Conservation (phyloP, 1,140 invertebrate genomes). For the Streblospio benedicti region DNA sequence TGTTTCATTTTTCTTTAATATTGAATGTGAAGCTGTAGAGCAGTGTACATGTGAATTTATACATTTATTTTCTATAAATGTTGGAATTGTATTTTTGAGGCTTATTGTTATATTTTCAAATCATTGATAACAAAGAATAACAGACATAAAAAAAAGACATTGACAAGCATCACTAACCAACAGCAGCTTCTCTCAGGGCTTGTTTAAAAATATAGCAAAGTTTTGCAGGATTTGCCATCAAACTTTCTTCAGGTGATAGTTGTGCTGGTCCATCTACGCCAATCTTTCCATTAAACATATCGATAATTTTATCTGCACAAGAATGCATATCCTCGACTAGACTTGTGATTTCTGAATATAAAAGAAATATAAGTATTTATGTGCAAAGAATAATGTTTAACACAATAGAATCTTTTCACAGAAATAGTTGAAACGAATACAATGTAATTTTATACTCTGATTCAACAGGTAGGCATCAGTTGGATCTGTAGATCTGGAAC, state of each 20-base stretch:
- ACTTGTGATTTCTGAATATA: conserved; percentile 54
- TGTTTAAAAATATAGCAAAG: conserved; percentile 57
- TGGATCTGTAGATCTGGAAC: too few relatives aligned
- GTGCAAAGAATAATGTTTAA: neutral
- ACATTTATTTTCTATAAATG: too few relatives aligned
- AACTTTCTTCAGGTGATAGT: conserved; percentile 20
- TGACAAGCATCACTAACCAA: conserved; percentile 40
- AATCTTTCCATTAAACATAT: conserved; percentile 48
- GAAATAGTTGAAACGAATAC: too few relatives aligned
- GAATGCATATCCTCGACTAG: conserved; percentile 56
- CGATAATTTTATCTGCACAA: conserved; percentile 54
- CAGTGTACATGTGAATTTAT: too few relatives aligned
- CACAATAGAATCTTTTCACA: too few relatives aligned
- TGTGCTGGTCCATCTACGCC: conserved; percentile 19
- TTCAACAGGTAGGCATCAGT: too few relatives aligned
- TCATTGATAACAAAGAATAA: too few relatives aligned
- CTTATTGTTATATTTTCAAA: too few relatives aligned
- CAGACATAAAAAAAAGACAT: neutral
- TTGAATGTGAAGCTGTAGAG: too few relatives aligned
- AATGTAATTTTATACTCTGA: too few relatives aligned
- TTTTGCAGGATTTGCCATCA: conserved; percentile 49
- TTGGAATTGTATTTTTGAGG: too few relatives aligned
- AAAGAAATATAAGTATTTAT: conserved; percentile 20
- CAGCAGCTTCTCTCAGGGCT: conserved; percentile 53
- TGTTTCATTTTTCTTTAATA: too few relatives aligned